Evolutionary conservation across 2,888 invertebrate species (phyloP), one percentile per base, ranked within the genome.

Genomic region (Cephalotes varians): DNA sequence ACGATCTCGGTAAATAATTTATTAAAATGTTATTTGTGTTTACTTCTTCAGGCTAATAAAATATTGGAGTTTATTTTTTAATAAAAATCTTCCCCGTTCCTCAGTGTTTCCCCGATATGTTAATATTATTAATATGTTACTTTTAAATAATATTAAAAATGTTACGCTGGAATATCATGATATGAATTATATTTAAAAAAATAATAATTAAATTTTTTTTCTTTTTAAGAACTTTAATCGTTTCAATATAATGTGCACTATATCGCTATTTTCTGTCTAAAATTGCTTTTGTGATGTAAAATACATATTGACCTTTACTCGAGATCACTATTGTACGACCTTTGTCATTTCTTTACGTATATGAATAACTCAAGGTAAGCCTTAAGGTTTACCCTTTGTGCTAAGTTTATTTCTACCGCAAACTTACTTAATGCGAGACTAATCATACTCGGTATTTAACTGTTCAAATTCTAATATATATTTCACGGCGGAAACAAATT

Each of bases 271-370:
- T 67, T 76, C 76, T 67, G 15, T 76, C 40, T 67, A 76, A 76
- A 51, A 76, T 76, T 67, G 67, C 76, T 67, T 31, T 31, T 67
- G 40, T 2, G 40, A 51, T 67, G 74, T 51, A 54, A 37, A 67
- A 40, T 54, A 67, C 54, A 54, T 54, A 76, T n/a, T 76, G 76
- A 76, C 76, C 76, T 76, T 76, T 76, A 76, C 44, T 77, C 44
- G 77, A 56, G 54, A 69, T 56, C 77, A 54, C 54, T 67, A 40
- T 31, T 44, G 69, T 77, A 67, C 76, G 77, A 77, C 77, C 77
- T 77, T 77, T 77, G 77, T 77, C 69, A 77, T 77, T 77, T 69
- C 77, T 77, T 77, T 69, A 77, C 44, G 44, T 77, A 69, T 21
- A 77, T 69, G 56, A 77, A 56, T 77, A 77, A 56, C 77, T 69